Percentiles rank a stretch among this genome's conserved stretches.
Evolutionary conservation across 2,113 vertebrate species (phyloP).

Genomic region (Rhynchopsitta pachyrhyncha): DNA sequence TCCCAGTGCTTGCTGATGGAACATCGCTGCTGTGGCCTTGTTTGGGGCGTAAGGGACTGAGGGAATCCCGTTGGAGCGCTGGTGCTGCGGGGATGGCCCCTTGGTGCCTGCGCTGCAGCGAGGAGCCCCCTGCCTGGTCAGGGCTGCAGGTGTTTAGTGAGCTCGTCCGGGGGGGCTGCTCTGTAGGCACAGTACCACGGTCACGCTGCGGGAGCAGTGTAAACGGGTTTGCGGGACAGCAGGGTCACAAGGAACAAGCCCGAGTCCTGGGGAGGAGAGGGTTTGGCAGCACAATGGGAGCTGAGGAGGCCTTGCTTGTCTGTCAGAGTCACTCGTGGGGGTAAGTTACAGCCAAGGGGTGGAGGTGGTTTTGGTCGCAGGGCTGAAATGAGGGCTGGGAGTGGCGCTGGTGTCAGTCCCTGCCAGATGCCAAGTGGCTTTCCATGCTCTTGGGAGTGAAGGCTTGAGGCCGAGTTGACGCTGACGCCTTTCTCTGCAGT

Average conservation of each 20-base stretch:
- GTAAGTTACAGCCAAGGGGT: background rate
- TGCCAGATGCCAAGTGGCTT: background rate
- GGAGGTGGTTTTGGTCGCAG: background rate
- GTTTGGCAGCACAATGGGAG: background rate
- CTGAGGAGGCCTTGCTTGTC: background rate
- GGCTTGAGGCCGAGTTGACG: background rate
- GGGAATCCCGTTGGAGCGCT: background rate
- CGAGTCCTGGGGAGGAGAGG: background rate
- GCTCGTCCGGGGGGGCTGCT: background rate
- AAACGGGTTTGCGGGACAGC: background rate
- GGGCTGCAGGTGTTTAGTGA: background rate
- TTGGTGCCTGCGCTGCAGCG: background rate
- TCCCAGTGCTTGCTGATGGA: background rate
- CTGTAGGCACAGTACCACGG: fast-evolving
- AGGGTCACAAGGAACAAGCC: background rate
- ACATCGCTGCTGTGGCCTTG: too few relatives aligned
- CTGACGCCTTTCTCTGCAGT: background rate
- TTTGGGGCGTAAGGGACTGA: background rate
- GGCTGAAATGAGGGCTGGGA: background rate
- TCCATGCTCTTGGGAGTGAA: fast-evolving
- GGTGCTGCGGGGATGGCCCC: background rate
- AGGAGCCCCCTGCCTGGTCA: background rate
- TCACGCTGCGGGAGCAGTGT: background rate
- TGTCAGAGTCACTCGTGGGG: background rate
- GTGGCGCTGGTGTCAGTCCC: fast-evolving